Conservation (phyloP, 2,888 invertebrate species). For the Tipula unca region DNA sequence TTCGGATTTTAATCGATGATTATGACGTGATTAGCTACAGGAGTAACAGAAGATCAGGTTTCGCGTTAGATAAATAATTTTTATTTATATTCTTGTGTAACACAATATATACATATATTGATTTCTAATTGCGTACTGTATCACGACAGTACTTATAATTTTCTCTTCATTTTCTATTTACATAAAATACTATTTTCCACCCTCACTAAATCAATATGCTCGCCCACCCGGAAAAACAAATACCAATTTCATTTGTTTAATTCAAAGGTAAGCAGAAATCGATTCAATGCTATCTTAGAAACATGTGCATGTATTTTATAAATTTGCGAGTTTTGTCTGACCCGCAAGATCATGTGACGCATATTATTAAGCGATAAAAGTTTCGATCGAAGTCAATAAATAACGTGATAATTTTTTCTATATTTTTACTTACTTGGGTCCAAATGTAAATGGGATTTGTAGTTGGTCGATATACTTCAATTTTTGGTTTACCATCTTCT, state of each 20-base stretch:
- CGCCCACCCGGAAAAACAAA: not conserved
- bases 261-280: not conserved
- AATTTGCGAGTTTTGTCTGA: not conserved
- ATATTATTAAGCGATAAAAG: not conserved
- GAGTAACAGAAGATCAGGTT: not conserved
- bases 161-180: not conserved
- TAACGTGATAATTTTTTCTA: not conserved
- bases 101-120: not conserved
- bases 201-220: not conserved
- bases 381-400: not conserved
- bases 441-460: conserved; percentile 47
- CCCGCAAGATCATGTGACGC: not conserved
- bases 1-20: not conserved
- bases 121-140: not conserved
- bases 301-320: not conserved
- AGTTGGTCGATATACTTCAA: conserved; percentile 48
- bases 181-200: not conserved
- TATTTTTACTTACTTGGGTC: conserved; percentile 40
- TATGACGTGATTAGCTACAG: not conserved
- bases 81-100: not conserved
- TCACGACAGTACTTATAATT: not conserved
- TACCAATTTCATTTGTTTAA: not conserved
- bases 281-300: not conserved
- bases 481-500: conserved; percentile 50
- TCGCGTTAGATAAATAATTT: not conserved